Conservation (phyloP, 2,113 vertebrate genomes). For the Micromys minutus region DNA sequence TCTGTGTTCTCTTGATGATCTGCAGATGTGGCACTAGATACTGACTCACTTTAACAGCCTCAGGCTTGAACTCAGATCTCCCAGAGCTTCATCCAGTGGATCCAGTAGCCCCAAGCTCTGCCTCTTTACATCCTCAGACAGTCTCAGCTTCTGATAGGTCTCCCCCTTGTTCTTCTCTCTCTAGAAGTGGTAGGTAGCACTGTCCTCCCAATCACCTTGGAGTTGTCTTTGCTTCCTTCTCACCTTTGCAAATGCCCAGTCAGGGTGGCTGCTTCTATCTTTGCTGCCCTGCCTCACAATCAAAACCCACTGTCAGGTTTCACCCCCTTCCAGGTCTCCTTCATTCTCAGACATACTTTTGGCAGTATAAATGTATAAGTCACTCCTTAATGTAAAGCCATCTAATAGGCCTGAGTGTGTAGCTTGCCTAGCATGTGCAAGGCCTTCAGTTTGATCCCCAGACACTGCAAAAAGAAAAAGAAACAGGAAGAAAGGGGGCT, state of each 20-base stretch:
- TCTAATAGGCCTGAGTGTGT: too few species aligned
- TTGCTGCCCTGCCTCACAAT: background rate
- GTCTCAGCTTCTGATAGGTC: background rate
- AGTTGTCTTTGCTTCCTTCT: background rate
- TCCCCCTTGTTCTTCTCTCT: rapidly evolving
- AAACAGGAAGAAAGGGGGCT: background rate
- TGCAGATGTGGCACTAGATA: background rate
- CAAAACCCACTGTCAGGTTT: background rate
- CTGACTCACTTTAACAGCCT: background rate
- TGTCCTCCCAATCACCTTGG: background rate
- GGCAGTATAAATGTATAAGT: background rate
- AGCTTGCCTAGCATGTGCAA: background rate
- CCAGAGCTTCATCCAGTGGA: background rate
- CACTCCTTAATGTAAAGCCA: background rate
- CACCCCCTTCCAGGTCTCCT: background rate
- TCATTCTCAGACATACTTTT: background rate
- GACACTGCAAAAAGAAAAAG: background rate
- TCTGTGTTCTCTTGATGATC: background rate
- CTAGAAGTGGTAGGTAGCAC: background rate
- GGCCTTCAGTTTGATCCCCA: background rate
- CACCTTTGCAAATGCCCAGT: background rate
- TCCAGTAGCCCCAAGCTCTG: background rate
- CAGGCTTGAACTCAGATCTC: background rate
- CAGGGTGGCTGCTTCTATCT: background rate
- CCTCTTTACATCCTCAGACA: background rate